These are phyloP conservation scores for Anoura caudifer DNA, from an alignment of 2,113 vertebrate genomes.

Conservation along the genomic window DNA sequence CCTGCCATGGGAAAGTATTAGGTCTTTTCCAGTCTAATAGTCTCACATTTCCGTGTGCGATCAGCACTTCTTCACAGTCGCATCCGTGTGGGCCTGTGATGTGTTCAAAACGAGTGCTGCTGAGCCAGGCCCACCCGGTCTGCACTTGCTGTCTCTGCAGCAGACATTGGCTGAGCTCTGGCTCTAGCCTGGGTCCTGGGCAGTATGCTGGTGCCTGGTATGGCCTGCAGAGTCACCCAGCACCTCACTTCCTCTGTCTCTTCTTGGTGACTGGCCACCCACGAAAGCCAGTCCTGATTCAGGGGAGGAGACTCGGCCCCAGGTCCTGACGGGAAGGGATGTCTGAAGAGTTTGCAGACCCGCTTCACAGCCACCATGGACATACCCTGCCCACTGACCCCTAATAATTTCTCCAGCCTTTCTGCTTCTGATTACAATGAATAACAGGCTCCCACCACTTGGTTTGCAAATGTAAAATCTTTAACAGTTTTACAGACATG, in stretches of 20 bases:
- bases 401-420: not conserved
- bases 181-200: accelerated
- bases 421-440: accelerated
- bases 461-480: not conserved
- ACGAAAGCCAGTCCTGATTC: no score
- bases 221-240: no score
- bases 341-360: accelerated
- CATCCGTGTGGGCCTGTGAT: accelerated
- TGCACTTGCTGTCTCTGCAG: accelerated
- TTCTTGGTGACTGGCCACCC: no score
- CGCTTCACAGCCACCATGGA: no score
- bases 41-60: not conserved
- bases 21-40: not conserved
- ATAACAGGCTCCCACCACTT: not conserved
- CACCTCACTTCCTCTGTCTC: no score
- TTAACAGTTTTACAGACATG: not conserved
- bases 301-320: no score
- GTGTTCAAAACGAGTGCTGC: not conserved
- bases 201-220: no score
- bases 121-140: accelerated
- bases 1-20: conserved; percentile 78
- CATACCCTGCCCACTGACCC: not conserved
- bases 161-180: not conserved
- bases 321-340: no score
- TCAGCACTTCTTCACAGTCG: not conserved